Evolutionary conservation across 2,797 vertebrate species (phyloP).

Genomic region (Ibycter americanus): DNA sequence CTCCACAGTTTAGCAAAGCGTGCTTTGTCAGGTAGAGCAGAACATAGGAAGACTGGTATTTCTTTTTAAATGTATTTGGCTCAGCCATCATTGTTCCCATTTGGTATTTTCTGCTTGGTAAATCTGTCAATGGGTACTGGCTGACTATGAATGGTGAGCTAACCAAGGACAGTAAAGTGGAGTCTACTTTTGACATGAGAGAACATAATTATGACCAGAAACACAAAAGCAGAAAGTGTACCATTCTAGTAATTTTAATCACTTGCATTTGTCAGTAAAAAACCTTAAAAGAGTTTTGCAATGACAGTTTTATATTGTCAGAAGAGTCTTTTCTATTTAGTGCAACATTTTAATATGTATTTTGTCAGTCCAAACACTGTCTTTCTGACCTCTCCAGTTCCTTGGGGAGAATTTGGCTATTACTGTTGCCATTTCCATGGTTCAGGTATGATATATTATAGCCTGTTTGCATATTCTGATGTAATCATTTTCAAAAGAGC

Average conservation of each 20-base stretch:
- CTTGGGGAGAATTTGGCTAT: not conserved
- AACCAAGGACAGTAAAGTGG: not conserved
- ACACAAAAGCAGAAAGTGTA: not conserved
- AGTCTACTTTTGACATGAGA: slow-evolving; percentile 7
- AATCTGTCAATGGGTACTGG: not conserved
- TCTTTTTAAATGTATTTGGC: not conserved
- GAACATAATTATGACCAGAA: not conserved
- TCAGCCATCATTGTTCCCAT: not conserved
- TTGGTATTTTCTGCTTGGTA: not conserved
- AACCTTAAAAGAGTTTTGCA: slow-evolving; percentile 49
- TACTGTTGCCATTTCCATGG: not conserved
- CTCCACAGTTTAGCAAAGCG: not conserved
- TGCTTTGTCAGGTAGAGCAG: not conserved
- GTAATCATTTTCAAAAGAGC: not conserved
- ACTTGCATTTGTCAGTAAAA: slow-evolving; percentile 48
- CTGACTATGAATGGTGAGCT: not conserved
- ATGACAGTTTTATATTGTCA: slow-evolving; percentile 7
- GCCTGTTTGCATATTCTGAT: not conserved
- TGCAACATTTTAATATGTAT: not conserved
- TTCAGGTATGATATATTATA: not conserved
- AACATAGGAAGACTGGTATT: not conserved
- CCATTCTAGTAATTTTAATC: slow-evolving; percentile 48
- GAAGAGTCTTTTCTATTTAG: not conserved
- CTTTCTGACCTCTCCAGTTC: not conserved
- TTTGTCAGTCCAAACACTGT: slow-evolving; percentile 18